Conservation (phyloP, 64 coral and sea anemone species). For the Dendronephthya gigantea region DNA sequence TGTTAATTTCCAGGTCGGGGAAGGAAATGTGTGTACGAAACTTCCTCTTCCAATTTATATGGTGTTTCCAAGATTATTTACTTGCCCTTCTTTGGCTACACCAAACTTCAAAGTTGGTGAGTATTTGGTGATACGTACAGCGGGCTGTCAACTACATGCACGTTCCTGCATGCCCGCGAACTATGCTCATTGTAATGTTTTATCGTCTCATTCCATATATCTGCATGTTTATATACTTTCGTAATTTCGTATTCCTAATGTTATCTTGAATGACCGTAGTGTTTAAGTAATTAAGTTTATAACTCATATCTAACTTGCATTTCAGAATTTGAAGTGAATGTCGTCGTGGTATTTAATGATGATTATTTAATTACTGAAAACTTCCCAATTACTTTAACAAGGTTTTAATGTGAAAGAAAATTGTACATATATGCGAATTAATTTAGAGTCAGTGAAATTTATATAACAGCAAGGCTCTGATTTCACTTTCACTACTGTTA, state of each 20-base stretch:
- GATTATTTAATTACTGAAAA: constrained; percentile 96
- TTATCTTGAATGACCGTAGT: too few relatives aligned
- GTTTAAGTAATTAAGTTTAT: too few relatives aligned
- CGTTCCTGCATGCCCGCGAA: too few relatives aligned
- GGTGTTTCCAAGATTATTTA: constrained; percentile 91
- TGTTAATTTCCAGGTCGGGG: constrained; percentile 52
- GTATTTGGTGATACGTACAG: background rate
- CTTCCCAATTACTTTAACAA: constrained; percentile 71
- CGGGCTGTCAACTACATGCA: background rate
- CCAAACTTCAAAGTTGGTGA: constrained; percentile 98
- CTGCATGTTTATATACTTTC: too few relatives aligned
- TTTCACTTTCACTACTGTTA: too few relatives aligned
- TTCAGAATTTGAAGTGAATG: constrained; percentile 86
- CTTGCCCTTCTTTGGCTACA: constrained; percentile 79
- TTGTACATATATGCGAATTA: background rate
- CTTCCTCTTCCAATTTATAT: constrained; percentile 81
- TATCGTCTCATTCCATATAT: too few relatives aligned
- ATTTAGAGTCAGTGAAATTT: background rate
- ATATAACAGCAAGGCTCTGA: too few relatives aligned
- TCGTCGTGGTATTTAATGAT: constrained; percentile 83
- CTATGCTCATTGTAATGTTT: too few relatives aligned
- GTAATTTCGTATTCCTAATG: background rate
- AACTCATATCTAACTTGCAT: background rate
- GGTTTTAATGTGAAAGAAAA: constrained; percentile 20
- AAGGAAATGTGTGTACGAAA: constrained; percentile 81